phyloP scores from a whole-genome alignment of 2,888 invertebrate genomes.

The Lepetodrilus schrolli region DNA sequence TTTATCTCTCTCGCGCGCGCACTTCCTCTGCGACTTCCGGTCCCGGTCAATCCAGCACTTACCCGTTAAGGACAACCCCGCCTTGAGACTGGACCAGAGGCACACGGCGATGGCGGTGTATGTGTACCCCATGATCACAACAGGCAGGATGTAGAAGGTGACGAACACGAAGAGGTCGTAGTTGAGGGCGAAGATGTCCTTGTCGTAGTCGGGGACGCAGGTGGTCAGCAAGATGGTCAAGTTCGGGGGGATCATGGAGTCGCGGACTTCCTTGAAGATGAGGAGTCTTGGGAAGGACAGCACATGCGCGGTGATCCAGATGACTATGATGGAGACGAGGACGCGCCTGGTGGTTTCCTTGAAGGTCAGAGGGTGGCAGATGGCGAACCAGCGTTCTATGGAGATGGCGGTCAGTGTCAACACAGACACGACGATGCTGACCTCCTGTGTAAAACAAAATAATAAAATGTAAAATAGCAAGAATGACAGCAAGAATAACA shows the following conservation, averaged over 20 bases:
- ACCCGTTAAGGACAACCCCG: constrained; percentile 17
- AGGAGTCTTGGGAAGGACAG: constrained; percentile 68
- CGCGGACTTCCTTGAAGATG: constrained; percentile 54
- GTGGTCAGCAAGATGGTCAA: constrained; percentile 58
- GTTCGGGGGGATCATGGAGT: constrained; percentile 53
- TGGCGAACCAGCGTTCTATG: constrained; percentile 95
- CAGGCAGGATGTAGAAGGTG: constrained; percentile 84
- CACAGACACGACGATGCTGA: constrained; percentile 29
- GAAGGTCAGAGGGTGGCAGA: constrained; percentile 91
- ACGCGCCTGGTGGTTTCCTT: constrained; percentile 88
- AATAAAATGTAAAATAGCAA: too few relatives aligned
- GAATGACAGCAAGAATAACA: too few relatives aligned
- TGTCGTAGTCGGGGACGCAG: constrained; percentile 50
- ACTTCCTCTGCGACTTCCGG: too few relatives aligned
- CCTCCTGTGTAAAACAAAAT: too few relatives aligned
- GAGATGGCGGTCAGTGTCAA: constrained; percentile 87
- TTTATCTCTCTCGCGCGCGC: too few relatives aligned
- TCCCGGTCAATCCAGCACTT: too few relatives aligned
- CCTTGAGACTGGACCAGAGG: constrained; percentile 39
- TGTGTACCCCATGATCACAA: constrained; percentile 68
- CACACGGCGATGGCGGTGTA: constrained; percentile 67
- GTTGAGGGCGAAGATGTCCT: constrained; percentile 49
- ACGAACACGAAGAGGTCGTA: constrained; percentile 62
- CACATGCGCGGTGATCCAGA: constrained; percentile 85
- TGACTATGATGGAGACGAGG: constrained; percentile 85